These are phyloP conservation scores for Leptonema lineaticorne DNA, from an alignment of 1,140 invertebrate species.

Conservation along the genomic window DNA sequence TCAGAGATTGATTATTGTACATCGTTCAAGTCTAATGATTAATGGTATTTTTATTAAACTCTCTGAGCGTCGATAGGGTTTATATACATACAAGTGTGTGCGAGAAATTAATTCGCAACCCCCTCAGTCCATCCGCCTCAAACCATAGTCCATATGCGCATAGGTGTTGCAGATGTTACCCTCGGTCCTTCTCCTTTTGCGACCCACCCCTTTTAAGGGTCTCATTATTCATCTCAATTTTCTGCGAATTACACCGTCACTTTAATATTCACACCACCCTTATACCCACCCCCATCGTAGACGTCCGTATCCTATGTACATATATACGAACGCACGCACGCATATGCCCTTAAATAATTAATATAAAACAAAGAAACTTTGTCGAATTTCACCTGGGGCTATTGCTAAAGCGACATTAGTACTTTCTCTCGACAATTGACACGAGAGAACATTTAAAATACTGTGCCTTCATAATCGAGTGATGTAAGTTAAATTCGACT, in stretches of 20 bases:
- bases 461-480: no score
- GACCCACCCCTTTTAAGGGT: conserved; percentile 17
- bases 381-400: not conserved
- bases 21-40: conserved; percentile 10
- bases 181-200: conserved; percentile 1
- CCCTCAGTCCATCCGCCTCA: no score
- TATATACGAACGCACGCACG: not conserved
- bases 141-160: no score
- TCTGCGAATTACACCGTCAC: conserved; percentile 29
- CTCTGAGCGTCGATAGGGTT: conserved; percentile 18
- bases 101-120: conserved; percentile 22
- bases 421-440: conserved; percentile 5
- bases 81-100: not conserved
- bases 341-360: not conserved
- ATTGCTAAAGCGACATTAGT: conserved; percentile 8
- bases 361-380: conserved; percentile 7
- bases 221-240: conserved; percentile 34
- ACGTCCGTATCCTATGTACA: no score
- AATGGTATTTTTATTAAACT: conserved; percentile 29
- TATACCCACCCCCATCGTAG: no score
- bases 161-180: conserved; percentile 34
- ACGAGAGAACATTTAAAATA: conserved; percentile 2
- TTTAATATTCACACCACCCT: conserved; percentile 19
- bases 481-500: no score
- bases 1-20: not conserved